Conservation (phyloP, 1,140 invertebrate genomes). For the Hycleus cichorii region DNA sequence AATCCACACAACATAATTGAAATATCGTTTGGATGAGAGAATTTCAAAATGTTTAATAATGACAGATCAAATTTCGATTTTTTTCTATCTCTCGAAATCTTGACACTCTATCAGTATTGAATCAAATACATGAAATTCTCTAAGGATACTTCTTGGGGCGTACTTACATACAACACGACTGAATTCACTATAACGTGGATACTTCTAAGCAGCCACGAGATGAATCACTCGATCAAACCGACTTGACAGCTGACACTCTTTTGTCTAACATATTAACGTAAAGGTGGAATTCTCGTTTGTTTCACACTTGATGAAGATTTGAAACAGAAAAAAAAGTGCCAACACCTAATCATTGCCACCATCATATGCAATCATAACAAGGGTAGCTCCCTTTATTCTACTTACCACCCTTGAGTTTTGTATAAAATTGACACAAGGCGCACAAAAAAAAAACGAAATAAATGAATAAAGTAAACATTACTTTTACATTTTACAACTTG, state of each 20-base stretch:
- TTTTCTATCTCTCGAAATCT: no score
- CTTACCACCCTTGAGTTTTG: constrained; percentile 14
- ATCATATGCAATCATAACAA: constrained; percentile 29
- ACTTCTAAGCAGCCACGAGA: constrained; percentile 24
- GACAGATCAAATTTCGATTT: no score
- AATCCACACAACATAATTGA: no score
- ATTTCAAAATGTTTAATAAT: no score
- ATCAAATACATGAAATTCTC: constrained; percentile 1
- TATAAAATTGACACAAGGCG: constrained; percentile 16
- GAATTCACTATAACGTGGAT: constrained; percentile 17
- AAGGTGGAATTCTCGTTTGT: constrained; percentile 8
- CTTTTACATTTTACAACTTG: constrained; percentile 29
- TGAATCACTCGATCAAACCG: constrained; percentile 36
- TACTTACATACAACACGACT: neutral
- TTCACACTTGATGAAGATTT: neutral
- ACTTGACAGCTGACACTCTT: constrained; percentile 30
- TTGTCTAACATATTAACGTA: constrained; percentile 3
- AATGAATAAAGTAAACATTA: constrained; percentile 28
- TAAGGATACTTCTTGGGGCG: constrained; percentile 9
- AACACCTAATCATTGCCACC: no score
- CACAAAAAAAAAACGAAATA: constrained; percentile 6
- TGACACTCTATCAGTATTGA: no score
- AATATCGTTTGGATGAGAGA: no score
- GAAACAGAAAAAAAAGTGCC: no score
- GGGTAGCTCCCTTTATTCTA: constrained; percentile 21